These are phyloP conservation scores for Sebastes trivittatus DNA, from an alignment of 2,797 vertebrate species.

Conservation along the genomic window DNA sequence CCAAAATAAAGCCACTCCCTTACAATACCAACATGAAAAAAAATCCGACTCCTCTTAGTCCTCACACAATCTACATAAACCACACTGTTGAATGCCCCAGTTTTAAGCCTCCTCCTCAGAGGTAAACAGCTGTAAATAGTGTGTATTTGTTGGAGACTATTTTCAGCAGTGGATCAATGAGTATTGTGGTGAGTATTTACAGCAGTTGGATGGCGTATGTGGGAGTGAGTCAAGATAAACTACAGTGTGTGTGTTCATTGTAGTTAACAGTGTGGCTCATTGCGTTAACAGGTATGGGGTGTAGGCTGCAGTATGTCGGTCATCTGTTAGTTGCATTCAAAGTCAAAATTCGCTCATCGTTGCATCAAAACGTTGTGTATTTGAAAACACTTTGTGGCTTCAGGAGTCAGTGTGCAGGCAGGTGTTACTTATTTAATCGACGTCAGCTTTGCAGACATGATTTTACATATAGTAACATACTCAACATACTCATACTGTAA, in stretches of 20 bases:
- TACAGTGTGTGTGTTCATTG: neutral
- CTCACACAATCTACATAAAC: neutral
- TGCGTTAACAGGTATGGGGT: neutral
- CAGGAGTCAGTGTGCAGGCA: neutral
- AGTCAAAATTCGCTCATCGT: neutral
- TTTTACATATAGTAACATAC: neutral
- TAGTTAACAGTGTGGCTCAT: neutral
- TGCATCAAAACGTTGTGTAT: neutral
- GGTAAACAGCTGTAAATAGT: neutral
- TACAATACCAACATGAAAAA: neutral
- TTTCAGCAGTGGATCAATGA: neutral
- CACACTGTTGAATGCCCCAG: neutral
- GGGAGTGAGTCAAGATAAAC: neutral
- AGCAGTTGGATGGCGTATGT: neutral
- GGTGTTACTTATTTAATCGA: neutral
- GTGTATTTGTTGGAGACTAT: neutral
- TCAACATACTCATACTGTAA: neutral
- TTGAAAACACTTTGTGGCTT: neutral
- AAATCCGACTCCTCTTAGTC: neutral
- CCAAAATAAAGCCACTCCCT: neutral
- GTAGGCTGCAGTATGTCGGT: neutral
- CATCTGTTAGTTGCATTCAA: neutral
- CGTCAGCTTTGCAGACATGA: neutral
- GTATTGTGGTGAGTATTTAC: neutral
- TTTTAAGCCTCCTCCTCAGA: neutral